phyloP scores from a whole-genome alignment of 1,140 invertebrate species.

The Anastatus disparis region DNA sequence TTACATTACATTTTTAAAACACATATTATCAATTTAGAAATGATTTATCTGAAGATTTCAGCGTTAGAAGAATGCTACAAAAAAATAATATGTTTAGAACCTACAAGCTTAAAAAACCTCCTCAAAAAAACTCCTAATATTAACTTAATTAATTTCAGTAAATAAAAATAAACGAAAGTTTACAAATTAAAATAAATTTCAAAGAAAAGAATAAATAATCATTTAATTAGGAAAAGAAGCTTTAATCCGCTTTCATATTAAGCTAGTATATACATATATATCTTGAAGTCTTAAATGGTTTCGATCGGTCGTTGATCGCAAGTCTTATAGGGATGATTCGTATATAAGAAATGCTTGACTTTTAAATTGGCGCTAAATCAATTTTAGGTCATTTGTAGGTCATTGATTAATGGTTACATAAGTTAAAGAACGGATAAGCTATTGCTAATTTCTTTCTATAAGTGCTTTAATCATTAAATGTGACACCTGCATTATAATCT shows the following conservation, averaged over 20 bases:
- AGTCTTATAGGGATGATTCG: conserved; percentile 27
- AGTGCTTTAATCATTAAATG: conserved; percentile 5
- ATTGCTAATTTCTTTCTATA: conserved; percentile 53
- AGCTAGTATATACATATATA: too few species aligned
- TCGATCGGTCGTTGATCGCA: conserved; percentile 35
- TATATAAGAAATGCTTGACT: conserved; percentile 20
- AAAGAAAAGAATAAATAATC: conserved; percentile 8
- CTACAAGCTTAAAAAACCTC: too few species aligned
- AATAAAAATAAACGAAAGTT: too few species aligned
- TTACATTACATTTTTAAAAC: too few species aligned
- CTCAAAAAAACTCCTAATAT: too few species aligned
- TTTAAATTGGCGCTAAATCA: conserved; percentile 61
- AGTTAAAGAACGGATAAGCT: conserved; percentile 55
- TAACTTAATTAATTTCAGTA: too few species aligned
- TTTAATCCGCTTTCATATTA: not conserved
- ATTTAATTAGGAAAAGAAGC: conserved; percentile 15
- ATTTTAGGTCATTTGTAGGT: conserved; percentile 52
- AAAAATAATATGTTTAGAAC: too few species aligned
- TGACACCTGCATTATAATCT: not conserved
- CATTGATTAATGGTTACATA: conserved; percentile 55
- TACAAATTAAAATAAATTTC: conserved; percentile 23
- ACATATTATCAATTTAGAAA: too few species aligned
- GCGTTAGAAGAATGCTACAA: too few species aligned
- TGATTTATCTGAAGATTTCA: too few species aligned
- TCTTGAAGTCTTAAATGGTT: conserved; percentile 30